Conservation (phyloP, 2,888 invertebrate genomes). For the Dichetophora obliterata region DNA sequence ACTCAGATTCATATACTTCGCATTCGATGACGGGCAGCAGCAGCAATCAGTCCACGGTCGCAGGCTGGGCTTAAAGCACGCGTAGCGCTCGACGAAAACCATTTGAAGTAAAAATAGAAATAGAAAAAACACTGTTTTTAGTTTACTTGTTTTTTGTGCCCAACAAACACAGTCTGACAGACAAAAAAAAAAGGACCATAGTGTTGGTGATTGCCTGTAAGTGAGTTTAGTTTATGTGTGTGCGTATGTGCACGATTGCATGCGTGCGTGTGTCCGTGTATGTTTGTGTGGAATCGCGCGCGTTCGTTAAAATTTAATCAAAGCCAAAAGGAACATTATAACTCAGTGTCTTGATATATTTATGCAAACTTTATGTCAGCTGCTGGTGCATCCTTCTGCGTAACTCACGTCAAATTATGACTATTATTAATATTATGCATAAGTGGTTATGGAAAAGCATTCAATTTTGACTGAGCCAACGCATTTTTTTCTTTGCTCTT, state of each 20-base stretch:
- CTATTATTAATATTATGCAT: neutral
- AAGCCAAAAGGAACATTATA: too few species aligned
- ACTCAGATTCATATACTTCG: conserved; percentile 27
- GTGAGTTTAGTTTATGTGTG: conserved; percentile 3
- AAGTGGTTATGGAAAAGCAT: neutral
- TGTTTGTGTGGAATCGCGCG: too few species aligned
- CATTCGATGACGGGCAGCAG: conserved; percentile 39
- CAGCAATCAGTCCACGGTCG: conserved; percentile 58
- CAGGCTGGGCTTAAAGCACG: conserved; percentile 62
- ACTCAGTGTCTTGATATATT: too few species aligned
- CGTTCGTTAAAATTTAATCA: too few species aligned
- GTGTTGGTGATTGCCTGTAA: neutral
- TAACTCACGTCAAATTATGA: neutral
- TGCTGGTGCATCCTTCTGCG: neutral
- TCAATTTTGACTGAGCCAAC: too few species aligned
- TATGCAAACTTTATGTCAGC: too few species aligned
- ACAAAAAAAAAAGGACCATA: neutral
- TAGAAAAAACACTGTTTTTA: neutral
- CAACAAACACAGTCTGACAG: neutral
- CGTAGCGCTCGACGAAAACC: conserved; percentile 46
- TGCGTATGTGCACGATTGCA: too few species aligned
- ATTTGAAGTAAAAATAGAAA: neutral
- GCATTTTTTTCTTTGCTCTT: too few species aligned
- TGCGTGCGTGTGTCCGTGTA: too few species aligned
- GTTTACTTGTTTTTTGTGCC: neutral